Evolutionary conservation across 2,113 vertebrate genomes (phyloP), one percentile per base, ranked within the genome.

Genomic region (Petrocephalus microphthalmus): DNA sequence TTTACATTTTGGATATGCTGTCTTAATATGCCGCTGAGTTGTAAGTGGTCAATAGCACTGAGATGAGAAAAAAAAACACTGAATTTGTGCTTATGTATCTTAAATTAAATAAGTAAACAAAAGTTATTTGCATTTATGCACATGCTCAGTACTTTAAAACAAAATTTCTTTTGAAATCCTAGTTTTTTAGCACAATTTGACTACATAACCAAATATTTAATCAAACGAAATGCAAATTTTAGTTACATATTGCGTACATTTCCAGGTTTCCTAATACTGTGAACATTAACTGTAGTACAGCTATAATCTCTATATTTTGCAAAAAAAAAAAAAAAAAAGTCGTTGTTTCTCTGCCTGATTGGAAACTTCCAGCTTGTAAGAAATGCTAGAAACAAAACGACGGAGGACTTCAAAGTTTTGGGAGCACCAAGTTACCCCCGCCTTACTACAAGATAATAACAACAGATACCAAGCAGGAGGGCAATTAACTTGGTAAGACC

Each of bases 381-480:
- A 83, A 42, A 83, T 83, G 8, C 20, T 49, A 19, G 42, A 49
- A 83, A 83, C 45, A 83, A 49, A 22, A 81, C 60, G 74, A 81
- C 29, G 29, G 37, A 81, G 19, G 42, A 81, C 74, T 81, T 81
- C 74, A 81, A 81, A 81, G 74, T 81, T 81, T 81, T 67, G n/a
- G n/a, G 37, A 45, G 15, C 74, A 81, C 74, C 74, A 81, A 81
- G 37, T 20, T 45, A 81, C 42, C 74, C 74, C 74, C 74, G 74
- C 74, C 74, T 81, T 45, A 45, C 37, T 45, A 81, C 74, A 81
- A 81, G 74, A 37, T 56, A 60, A 29, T 88, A 86, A 92, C 91
- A 92, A 93, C 92, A 91, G 56, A 88, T 10, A 22, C 13, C 90
- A 88, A 94, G 93, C 93, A 93, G 91, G 89, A 85, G 81, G 89